Evolutionary conservation across 2,113 vertebrate species (phyloP).

Genomic region (Sapayoa aenigma): DNA sequence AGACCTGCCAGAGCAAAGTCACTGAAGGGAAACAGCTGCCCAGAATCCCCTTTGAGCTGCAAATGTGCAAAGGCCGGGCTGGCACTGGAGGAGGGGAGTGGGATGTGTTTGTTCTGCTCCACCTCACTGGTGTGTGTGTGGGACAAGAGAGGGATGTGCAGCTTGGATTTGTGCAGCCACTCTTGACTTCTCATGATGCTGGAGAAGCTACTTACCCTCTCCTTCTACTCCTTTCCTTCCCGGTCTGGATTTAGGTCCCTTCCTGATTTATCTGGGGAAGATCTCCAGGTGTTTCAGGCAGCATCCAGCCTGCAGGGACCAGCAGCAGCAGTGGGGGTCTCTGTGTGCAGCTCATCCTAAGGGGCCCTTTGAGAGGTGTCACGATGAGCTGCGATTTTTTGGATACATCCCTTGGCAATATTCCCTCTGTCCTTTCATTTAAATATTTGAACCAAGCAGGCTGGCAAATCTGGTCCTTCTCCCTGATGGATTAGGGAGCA

Average conservation of each 20-base stretch:
- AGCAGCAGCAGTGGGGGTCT: background rate
- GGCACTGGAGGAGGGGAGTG: background rate
- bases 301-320: background rate
- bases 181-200: background rate
- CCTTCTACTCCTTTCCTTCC: background rate
- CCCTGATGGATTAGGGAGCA: background rate
- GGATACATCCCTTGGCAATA: background rate
- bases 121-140: background rate
- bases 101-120: background rate
- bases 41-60: background rate
- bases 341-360: background rate
- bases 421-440: background rate
- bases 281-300: background rate
- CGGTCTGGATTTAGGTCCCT: background rate
- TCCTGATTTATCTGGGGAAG: background rate
- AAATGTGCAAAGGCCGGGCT: background rate
- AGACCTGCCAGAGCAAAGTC: background rate
- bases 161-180: background rate
- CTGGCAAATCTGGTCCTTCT: background rate
- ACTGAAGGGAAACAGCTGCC: background rate
- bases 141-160: accelerated
- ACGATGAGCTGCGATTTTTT: background rate
- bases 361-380: background rate
- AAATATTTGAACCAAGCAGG: background rate
- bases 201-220: background rate